phyloP scores from a whole-genome alignment of 2,888 invertebrate species.

The Cerceris rybyensis region DNA sequence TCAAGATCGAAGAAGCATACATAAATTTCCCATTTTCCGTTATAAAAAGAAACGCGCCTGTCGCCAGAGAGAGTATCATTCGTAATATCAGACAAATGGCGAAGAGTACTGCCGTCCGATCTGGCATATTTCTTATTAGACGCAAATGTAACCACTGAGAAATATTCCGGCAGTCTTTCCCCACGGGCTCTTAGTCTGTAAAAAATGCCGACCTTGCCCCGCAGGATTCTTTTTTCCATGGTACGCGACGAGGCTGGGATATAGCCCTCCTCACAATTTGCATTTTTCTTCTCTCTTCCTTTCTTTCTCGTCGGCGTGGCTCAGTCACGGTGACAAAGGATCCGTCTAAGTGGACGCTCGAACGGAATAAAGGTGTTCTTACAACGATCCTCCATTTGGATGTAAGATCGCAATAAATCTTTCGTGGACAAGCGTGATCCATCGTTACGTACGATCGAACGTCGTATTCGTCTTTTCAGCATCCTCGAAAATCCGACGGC shows the following conservation, averaged over 20 bases:
- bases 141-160: slow-evolving; percentile 31
- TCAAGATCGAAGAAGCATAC: too few species aligned
- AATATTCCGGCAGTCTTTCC: slow-evolving; percentile 22
- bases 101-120: slow-evolving; percentile 17
- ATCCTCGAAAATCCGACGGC: slow-evolving; percentile 1
- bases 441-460: slow-evolving; percentile 51
- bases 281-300: slow-evolving; percentile 48
- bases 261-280: slow-evolving; percentile 47
- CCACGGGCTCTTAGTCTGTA: slow-evolving; percentile 25
- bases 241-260: slow-evolving; percentile 34
- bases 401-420: slow-evolving; percentile 58
- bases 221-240: slow-evolving; percentile 48
- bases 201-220: slow-evolving; percentile 51
- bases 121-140: slow-evolving; percentile 51
- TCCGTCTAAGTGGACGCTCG: slow-evolving; percentile 55
- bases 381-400: slow-evolving; percentile 54
- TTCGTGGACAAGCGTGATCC: slow-evolving; percentile 46
- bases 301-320: slow-evolving; percentile 1
- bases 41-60: too few species aligned
- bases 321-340: slow-evolving; percentile 54
- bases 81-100: slow-evolving; percentile 35
- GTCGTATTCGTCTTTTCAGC: slow-evolving; percentile 24
- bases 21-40: too few species aligned
- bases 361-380: slow-evolving; percentile 54
- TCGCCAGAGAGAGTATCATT: not conserved